Base-by-base conservation (phyloP, 2,888 invertebrate species). In the Hyles lineata region DNA sequence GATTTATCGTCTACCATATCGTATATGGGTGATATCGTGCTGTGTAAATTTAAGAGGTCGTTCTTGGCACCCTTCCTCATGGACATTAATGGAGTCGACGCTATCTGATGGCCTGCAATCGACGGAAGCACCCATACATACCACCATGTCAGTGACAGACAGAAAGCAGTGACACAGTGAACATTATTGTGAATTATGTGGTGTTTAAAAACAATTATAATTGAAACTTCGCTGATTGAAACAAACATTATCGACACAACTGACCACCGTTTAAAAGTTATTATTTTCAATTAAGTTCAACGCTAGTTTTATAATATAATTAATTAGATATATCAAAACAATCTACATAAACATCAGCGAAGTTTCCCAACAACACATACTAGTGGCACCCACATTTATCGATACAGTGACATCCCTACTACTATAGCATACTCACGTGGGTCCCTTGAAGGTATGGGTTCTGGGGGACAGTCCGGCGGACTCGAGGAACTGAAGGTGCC, bases 11-110 rank as follows among this genome's bases (percentile, higher is more conserved):
- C 87, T 0, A 87, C 71, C 82, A 87, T 85, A 61, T 92, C 92
- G 86, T 89, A 93, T 21, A 95, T 95, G 0, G 95, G 95, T 0
- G 95, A 95, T 83, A 95, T 91, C 0, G 92, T 92, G 67, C 85
- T 89, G 80, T 92, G 90, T 19, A 93, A 79, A 74, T 90, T 87
- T 55, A 93, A 77, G 0, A 93, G 76, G 15, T 92, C 92, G 70
- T 79, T 83, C 76, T 87, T 89, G 1, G 83, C 75, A 9, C 86
- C 84, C 72, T 85, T 90, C 62, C 83, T 84, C 50, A 89, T 72
- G 21, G 86, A 43, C 76, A 86, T 82, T 29, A 94, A 82, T 2
- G 95, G 95, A 19, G 95, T 95, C 50, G 95, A 95, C 21, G 92
- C 90, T 73, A 93, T 82, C 79, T 90, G 90, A 62, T 78, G 23